A percentile compares a stretch with the other conserved stretches of the same genome.
Conservation (phyloP, 2,888 invertebrate genomes). For the Stenotaenia linearis region DNA sequence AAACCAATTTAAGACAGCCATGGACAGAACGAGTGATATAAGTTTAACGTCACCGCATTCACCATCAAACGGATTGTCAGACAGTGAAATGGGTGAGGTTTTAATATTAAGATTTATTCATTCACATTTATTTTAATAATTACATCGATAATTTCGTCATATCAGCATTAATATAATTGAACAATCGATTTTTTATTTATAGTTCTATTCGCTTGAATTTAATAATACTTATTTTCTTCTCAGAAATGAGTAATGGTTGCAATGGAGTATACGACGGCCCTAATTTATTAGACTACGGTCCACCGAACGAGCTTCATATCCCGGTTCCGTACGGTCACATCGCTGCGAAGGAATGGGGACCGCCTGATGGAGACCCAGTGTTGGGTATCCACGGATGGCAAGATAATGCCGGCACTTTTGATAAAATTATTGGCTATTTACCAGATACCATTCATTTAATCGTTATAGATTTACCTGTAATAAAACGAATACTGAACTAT, state of each 20-base stretch:
- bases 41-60: neutral
- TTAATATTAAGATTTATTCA: too few species aligned
- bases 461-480: conserved; percentile 13
- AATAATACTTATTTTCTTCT: neutral
- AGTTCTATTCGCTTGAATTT: too few species aligned
- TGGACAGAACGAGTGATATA: neutral
- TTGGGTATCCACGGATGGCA: conserved; percentile 24
- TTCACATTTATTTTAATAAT: too few species aligned
- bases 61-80: neutral
- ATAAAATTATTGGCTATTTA: neutral
- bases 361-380: neutral
- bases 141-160: too few species aligned
- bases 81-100: too few species aligned
- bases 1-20: too few species aligned
- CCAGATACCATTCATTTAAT: neutral
- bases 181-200: too few species aligned
- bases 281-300: neutral
- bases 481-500: neutral
- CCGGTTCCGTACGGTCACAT: conserved; percentile 33
- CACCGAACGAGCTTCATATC: conserved; percentile 31
- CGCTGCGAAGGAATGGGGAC: conserved; percentile 30
- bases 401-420: conserved; percentile 28
- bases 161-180: too few species aligned
- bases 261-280: neutral
- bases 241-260: neutral